phyloP scores from a whole-genome alignment of 1,140 invertebrate species.

The Bradynema listronoti region DNA sequence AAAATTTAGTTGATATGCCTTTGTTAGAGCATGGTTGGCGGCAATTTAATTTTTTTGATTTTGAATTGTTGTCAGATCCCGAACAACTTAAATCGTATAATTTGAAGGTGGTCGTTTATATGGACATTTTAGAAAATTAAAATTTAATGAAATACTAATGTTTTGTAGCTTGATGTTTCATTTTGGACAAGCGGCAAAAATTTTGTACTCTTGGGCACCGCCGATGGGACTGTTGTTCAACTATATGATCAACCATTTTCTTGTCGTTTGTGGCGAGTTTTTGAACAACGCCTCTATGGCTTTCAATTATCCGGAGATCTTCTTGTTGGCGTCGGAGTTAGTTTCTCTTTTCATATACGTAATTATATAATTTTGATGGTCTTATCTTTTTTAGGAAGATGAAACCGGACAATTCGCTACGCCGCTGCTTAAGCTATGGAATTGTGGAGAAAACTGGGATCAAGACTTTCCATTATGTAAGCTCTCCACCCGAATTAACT shows the following conservation, averaged over 20 bases:
- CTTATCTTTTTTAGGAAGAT: constrained; percentile 38
- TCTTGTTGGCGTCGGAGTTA: constrained; percentile 43
- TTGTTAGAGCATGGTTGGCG: constrained; percentile 46
- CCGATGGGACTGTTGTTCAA: constrained; percentile 34
- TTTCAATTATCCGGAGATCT: constrained; percentile 22
- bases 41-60: constrained; percentile 47
- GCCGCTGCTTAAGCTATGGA: constrained; percentile 45
- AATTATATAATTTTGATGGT: constrained; percentile 5
- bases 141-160: background rate
- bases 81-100: constrained; percentile 30
- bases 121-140: background rate
- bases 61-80: constrained; percentile 30
- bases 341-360: constrained; percentile 13
- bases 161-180: constrained; percentile 26
- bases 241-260: constrained; percentile 6
- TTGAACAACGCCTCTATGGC: constrained; percentile 28
- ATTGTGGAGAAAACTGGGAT: constrained; percentile 32
- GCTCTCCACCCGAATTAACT: constrained; percentile 10
- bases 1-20: constrained; percentile 18
- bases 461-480: constrained; percentile 29
- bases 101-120: constrained; percentile 30
- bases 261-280: constrained; percentile 42
- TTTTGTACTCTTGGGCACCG: constrained; percentile 39
- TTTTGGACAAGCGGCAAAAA: constrained; percentile 35
- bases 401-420: constrained; percentile 22